These are phyloP conservation scores for Brenthis ino DNA, from an alignment of 2,888 invertebrate genomes.

Conservation along the genomic window DNA sequence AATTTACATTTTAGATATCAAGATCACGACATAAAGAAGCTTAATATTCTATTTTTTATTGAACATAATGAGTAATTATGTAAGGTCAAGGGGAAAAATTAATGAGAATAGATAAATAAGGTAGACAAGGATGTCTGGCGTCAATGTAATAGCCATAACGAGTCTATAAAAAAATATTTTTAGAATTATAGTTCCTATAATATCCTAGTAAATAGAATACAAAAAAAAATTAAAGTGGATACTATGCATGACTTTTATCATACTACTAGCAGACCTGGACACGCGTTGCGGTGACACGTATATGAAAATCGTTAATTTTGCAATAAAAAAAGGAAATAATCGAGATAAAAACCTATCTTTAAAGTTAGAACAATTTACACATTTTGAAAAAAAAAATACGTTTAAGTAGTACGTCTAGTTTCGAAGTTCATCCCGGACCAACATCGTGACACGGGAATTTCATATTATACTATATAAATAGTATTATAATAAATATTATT, in stretches of 20 bases:
- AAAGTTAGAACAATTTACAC: no score
- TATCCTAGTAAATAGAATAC: background rate
- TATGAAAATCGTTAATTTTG: no score
- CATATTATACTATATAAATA: background rate
- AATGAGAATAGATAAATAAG: constrained; percentile 19
- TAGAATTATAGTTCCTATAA: background rate
- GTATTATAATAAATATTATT: background rate
- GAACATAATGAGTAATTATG: constrained; percentile 17
- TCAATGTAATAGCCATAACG: constrained; percentile 9
- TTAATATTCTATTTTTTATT: constrained; percentile 17
- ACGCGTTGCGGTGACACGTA: no score
- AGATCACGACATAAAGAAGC: constrained; percentile 6
- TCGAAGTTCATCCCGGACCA: no score
- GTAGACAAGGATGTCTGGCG: constrained; percentile 19
- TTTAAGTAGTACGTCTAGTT: no score
- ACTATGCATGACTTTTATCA: no score
- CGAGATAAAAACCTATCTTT: no score
- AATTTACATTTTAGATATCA: constrained; percentile 14
- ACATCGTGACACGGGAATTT: no score
- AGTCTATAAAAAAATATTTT: constrained; percentile 6
- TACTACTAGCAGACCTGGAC: no score
- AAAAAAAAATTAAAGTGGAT: background rate
- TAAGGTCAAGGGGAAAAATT: constrained; percentile 13
- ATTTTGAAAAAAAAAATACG: no score
- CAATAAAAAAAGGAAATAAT: no score